Evolutionary conservation across 2,113 vertebrate species (phyloP).

Genomic region (Brachyistius frenatus): DNA sequence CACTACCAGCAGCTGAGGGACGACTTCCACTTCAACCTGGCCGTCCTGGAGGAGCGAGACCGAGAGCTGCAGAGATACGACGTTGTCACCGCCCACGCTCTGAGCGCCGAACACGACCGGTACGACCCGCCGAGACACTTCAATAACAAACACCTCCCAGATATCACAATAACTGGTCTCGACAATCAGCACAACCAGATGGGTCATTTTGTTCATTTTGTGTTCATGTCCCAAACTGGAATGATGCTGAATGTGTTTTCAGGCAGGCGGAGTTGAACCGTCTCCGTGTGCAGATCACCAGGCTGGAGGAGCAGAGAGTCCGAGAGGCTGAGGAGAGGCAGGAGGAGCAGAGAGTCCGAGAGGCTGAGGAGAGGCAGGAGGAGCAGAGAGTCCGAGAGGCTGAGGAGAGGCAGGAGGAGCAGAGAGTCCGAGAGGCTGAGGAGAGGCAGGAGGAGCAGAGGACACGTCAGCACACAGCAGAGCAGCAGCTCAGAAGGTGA

Average conservation of each 20-base stretch:
- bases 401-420: no score
- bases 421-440: no score
- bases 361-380: no score
- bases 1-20: background rate
- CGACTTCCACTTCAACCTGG: background rate
- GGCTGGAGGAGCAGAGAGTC: conserved; percentile 75
- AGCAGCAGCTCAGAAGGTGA: no score
- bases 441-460: no score
- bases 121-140: background rate
- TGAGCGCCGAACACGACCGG: background rate
- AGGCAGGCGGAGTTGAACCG: conserved; percentile 82
- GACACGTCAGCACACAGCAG: no score
- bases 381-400: no score
- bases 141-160: no score
- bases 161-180: no score
- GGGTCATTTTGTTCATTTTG: no score
- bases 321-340: conserved; percentile 63
- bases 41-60: background rate
- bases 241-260: background rate
- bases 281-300: conserved; percentile 78
- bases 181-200: no score
- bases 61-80: background rate
- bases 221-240: no score
- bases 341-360: conserved; percentile 47
- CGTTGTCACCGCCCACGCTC: background rate